Conservation (phyloP, 1,140 invertebrate genomes). For the Phymastichus coffea region DNA sequence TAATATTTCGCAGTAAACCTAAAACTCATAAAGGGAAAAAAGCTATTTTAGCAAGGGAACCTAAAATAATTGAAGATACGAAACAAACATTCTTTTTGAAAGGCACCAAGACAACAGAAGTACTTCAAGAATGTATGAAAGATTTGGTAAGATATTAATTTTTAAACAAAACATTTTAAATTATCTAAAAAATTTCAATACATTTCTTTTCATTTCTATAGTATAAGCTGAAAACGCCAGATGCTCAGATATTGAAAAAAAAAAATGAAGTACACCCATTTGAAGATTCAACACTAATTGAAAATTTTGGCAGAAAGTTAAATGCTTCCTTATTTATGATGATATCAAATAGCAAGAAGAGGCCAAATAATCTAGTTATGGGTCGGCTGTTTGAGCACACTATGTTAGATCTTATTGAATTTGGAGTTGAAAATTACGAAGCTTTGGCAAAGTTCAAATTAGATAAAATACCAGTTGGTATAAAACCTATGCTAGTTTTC, state of each 20-base stretch:
- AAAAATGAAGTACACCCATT: constrained; percentile 87
- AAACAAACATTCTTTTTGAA: constrained; percentile 85
- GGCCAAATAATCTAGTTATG: constrained; percentile 89
- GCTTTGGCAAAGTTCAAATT: constrained; percentile 77
- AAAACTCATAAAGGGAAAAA: constrained; percentile 87
- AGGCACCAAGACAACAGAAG: constrained; percentile 80
- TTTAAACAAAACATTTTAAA: neutral
- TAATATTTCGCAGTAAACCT: constrained; percentile 69
- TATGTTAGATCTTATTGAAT: constrained; percentile 94
- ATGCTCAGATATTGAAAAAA: constrained; percentile 72
- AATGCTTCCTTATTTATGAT: constrained; percentile 89
- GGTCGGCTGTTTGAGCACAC: constrained; percentile 88
- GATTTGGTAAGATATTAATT: constrained; percentile 68
- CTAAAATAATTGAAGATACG: constrained; percentile 85
- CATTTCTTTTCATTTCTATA: constrained; percentile 47
- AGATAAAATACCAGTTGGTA: constrained; percentile 76
- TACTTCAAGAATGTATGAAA: constrained; percentile 75
- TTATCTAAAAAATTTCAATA: constrained; percentile 17
- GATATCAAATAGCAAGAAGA: constrained; percentile 90
- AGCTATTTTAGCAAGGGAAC: constrained; percentile 75
- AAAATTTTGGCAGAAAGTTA: constrained; percentile 82
- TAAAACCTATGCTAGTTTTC: constrained; percentile 91
- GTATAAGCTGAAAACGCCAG: constrained; percentile 83
- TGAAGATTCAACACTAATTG: constrained; percentile 79
- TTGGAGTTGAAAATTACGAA: constrained; percentile 84